Percentiles rank a stretch among this genome's conserved stretches.
Evolutionary conservation across 2,797 vertebrate species (phyloP).

Genomic region (Cuculus canorus): DNA sequence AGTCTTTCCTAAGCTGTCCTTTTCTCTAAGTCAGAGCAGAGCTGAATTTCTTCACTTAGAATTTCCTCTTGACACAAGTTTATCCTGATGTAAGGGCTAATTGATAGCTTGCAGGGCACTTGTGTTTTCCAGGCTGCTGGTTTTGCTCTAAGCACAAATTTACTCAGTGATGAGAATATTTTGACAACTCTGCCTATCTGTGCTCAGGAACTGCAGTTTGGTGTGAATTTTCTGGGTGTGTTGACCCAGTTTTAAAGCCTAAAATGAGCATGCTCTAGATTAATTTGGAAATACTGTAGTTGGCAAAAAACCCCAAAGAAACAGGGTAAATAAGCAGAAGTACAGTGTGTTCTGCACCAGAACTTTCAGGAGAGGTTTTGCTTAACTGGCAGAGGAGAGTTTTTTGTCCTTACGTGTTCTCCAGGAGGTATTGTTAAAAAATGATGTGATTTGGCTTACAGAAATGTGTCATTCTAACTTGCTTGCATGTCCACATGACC

Average conservation of each 20-base stretch:
- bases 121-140: slow-evolving; percentile 71
- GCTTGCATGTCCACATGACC: background rate
- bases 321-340: background rate
- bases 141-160: slow-evolving; percentile 71
- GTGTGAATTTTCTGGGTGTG: slow-evolving; percentile 71
- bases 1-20: background rate
- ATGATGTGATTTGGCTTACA: background rate
- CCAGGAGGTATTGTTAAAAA: background rate
- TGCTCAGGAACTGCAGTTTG: slow-evolving; percentile 54
- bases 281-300: slow-evolving; percentile 2
- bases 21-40: background rate
- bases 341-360: background rate
- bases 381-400: background rate
- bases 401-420: slow-evolving; percentile 23
- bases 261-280: slow-evolving; percentile 55
- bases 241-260: slow-evolving; percentile 70
- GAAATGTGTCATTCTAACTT: background rate
- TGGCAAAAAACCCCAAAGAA: slow-evolving; percentile 19
- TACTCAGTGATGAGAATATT: slow-evolving; percentile 75
- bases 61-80: slow-evolving; percentile 58
- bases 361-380: background rate
- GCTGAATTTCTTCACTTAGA: background rate
- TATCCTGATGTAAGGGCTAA: slow-evolving; percentile 53
- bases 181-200: slow-evolving; percentile 67
- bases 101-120: slow-evolving; percentile 64